These are phyloP conservation scores for Hyles vespertilio DNA, from an alignment of 1,140 invertebrate genomes.

Conservation along the genomic window DNA sequence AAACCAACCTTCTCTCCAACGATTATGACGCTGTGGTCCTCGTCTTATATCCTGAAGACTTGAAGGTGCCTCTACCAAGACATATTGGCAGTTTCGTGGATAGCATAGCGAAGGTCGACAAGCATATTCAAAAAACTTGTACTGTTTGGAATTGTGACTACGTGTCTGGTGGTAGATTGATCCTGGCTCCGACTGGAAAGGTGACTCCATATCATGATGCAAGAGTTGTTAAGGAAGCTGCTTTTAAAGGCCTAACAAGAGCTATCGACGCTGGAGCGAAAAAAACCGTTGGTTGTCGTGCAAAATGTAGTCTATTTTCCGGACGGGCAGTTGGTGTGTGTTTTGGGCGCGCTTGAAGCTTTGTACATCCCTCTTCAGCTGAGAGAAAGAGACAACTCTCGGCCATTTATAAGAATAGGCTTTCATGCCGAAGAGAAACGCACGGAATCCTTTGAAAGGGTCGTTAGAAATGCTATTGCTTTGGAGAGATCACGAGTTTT, in stretches of 20 bases:
- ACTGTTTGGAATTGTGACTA: slow-evolving; percentile 79
- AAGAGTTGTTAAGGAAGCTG: slow-evolving; percentile 57
- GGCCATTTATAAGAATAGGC: slow-evolving; percentile 73
- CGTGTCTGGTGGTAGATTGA: slow-evolving; percentile 80
- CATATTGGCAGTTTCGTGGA: slow-evolving; percentile 57
- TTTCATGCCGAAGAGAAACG: slow-evolving; percentile 59
- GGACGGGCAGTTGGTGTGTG: slow-evolving; percentile 79
- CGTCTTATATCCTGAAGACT: slow-evolving; percentile 61
- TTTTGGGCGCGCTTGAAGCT: slow-evolving; percentile 89
- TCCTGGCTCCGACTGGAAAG: slow-evolving; percentile 86
- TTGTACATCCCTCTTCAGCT: slow-evolving; percentile 92
- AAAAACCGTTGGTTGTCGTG: slow-evolving; percentile 81
- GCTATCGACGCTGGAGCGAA: slow-evolving; percentile 81
- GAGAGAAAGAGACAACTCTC: slow-evolving; percentile 81
- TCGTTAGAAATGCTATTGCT: slow-evolving; percentile 79
- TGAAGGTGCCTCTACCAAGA: slow-evolving; percentile 43
- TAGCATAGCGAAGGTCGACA: slow-evolving; percentile 58
- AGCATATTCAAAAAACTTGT: slow-evolving; percentile 58
- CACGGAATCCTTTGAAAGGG: slow-evolving; percentile 46
- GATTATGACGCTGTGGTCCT: slow-evolving; percentile 74
- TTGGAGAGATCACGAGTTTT: slow-evolving; percentile 79
- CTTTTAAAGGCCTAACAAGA: slow-evolving; percentile 70
- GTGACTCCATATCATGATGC: slow-evolving; percentile 89
- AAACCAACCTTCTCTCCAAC: slow-evolving; percentile 51
- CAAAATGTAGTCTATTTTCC: slow-evolving; percentile 76